Percentiles rank a stretch among this genome's conserved stretches.
Evolutionary conservation across 1,140 invertebrate genomes (phyloP).

Genomic region (Ericerus pela): DNA sequence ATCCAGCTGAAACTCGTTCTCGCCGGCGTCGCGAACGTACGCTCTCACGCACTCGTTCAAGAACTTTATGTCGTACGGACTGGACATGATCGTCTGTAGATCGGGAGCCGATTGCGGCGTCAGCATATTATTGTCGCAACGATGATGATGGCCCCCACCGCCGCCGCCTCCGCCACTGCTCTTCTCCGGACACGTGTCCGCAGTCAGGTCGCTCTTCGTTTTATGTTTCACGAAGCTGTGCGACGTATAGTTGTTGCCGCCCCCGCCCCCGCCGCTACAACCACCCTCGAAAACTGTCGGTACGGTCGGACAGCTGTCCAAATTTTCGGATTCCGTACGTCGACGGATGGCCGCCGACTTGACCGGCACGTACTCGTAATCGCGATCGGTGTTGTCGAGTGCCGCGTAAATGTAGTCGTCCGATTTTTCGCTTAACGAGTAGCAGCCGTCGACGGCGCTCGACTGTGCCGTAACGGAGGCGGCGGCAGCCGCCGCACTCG

Average conservation of each 20-base stretch:
- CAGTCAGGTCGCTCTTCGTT: not conserved
- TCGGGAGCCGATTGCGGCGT: not conserved
- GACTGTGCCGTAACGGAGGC: too few relatives aligned
- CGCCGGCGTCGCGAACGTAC: too few relatives aligned
- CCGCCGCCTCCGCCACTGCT: too few relatives aligned
- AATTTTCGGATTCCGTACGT: not conserved
- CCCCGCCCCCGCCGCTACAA: not conserved
- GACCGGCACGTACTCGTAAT: not conserved
- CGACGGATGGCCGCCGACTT: not conserved
- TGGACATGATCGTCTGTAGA: not conserved
- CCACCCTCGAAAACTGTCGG: not conserved
- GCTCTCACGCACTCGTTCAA: not conserved
- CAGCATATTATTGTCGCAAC: not conserved
- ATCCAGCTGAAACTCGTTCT: too few relatives aligned
- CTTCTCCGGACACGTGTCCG: too few relatives aligned
- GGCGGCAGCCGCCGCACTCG: too few relatives aligned
- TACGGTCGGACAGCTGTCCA: not conserved
- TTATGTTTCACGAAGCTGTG: not conserved
- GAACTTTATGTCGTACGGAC: not conserved
- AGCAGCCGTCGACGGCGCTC: too few relatives aligned
- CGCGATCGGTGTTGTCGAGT: not conserved
- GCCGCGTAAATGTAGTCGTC: not conserved
- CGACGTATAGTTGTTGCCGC: not conserved
- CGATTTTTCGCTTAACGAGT: too few relatives aligned
- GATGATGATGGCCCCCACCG: too few relatives aligned